Base-by-base conservation (phyloP, 2,113 vertebrate species). In the Microtus oregoni region DNA sequence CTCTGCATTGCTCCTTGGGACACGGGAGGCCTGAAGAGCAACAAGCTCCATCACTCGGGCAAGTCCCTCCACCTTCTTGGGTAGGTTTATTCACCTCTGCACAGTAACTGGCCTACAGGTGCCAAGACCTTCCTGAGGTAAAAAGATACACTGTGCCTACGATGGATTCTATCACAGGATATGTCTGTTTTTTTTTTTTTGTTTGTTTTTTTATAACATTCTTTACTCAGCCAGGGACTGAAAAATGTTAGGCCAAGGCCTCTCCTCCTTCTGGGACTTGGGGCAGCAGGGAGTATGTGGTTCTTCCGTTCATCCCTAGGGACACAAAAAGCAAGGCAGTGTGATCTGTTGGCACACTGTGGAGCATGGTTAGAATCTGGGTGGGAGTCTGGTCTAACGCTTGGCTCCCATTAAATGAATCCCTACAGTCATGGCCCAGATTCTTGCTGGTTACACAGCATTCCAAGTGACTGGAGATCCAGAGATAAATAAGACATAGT, bases 401-500 rank as follows among this genome's bases (percentile, higher is more conserved):
- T 61, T 77, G 85, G 28, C 90, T 44, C 9, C 79, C 65, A 1
- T 67, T 76, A 88, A 91, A 72, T 83, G 85, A 95, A 92, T 93
- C 67, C 75, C 47, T 38, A 47, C 9, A 11, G 41, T 63, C 79
- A 65, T 63, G 35, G 76, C 94, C 92, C 92, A 92, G 61, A 73
- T 92, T 92, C 75, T 72, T 63, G 10, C 61, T 83, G 68, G 83
- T 96, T 76, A 58, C 63, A 89, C 32, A 90, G 89, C 41, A 24
- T 63, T 65, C 5, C 30, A 15, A 70, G 41, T n/a, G 38, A 63
- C 58, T 86, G 72, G 91, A 76, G 72, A 89, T 20, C 58, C 79
- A 76, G 89, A 94, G 78, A 83, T 83, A 95, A 94, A 90, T 79
- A 70, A 87, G 72, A 73, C 70, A 19, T 28, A 26, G 72, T 67